phyloP scores from a whole-genome alignment of 2,113 vertebrate species.

The Neotoma lepida region DNA sequence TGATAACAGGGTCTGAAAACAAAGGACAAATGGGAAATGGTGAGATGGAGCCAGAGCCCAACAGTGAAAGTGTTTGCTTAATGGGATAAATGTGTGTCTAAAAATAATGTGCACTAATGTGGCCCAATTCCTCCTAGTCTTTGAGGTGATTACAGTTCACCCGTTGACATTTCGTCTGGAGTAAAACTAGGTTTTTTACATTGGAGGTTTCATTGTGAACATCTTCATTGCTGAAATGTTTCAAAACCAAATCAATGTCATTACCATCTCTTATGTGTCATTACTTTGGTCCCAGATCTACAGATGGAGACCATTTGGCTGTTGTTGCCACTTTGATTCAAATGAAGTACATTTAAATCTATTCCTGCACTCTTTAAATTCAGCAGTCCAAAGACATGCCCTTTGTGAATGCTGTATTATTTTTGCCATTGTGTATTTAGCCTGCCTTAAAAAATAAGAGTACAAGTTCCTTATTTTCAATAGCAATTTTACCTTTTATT shows the following conservation, averaged over 20 bases:
- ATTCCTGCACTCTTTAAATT: conserved; percentile 43
- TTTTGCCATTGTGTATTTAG: conserved; percentile 49
- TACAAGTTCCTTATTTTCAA: conserved; percentile 42
- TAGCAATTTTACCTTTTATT: conserved; percentile 32
- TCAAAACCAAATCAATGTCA: conserved; percentile 59
- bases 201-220: conserved; percentile 45
- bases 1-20: conserved; percentile 65
- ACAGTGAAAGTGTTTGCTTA: conserved; percentile 60
- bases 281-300: conserved; percentile 66
- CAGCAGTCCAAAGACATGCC: conserved; percentile 32
- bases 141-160: conserved; percentile 66
- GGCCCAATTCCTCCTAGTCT: conserved; percentile 21
- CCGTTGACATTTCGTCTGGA: conserved; percentile 55
- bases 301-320: conserved; percentile 56
- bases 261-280: conserved; percentile 59
- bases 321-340: conserved; percentile 55
- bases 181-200: conserved; percentile 65
- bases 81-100: conserved; percentile 64
- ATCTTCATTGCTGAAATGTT: conserved; percentile 70
- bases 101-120: conserved; percentile 59
- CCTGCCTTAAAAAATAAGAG: not conserved
- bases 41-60: conserved; percentile 52
- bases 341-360: conserved; percentile 62
- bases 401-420: conserved; percentile 53
- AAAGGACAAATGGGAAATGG: conserved; percentile 59